Evolutionary conservation across 2,113 vertebrate genomes (phyloP), one percentile per base, ranked within the genome.

Genomic region (Rhabdomys dilectus): DNA sequence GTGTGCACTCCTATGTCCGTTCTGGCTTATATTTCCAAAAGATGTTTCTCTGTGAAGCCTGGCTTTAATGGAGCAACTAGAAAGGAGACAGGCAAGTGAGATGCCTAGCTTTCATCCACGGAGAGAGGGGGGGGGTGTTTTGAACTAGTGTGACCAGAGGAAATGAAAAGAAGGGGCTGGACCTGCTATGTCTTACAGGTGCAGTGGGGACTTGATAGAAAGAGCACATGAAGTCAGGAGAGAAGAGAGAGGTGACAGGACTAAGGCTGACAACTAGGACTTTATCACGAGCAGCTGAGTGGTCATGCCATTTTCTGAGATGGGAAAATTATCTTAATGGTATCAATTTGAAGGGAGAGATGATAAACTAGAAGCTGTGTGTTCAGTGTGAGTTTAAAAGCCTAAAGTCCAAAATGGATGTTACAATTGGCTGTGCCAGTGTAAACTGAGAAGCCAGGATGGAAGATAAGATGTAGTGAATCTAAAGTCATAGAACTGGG

Each of bases 11-110:
- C 45, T 51, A 64, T 51, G 31, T 70, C 42, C 64, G 70, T 84
- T 95, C 3, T 78, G 75, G 80, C 81, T 93, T 62, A 62, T 82
- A 36, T 78, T 92, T 95, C 88, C 22, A 34, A 90, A 94, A 73
- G 11, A 73, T 39, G 48, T n/a, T 62, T 91, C 7, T 92, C 48
- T 88, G 26, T 94, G 89, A 90, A 89, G 39, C 2, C 53, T 78
- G 36, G n/a, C 66, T 89, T 84, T 88, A 78, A 56, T 75, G 56
- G 89, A 66, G 17, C 58, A 84, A 90, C 62, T n/a, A 56, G 34
- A 92, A 89, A 89, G 77, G n/a, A 77, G 78, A 68, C 31, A 75
- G 64, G 31, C 24, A 76, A 62, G 16, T 68, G 81, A n/a, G 91
- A 95, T 53, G 34, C 34, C 80, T 82, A 15, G 78, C 24, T 42